These are phyloP conservation scores for Phymanthus crucifer DNA, from an alignment of 92 coral and sea anemone genomes.

Conservation along the genomic window DNA sequence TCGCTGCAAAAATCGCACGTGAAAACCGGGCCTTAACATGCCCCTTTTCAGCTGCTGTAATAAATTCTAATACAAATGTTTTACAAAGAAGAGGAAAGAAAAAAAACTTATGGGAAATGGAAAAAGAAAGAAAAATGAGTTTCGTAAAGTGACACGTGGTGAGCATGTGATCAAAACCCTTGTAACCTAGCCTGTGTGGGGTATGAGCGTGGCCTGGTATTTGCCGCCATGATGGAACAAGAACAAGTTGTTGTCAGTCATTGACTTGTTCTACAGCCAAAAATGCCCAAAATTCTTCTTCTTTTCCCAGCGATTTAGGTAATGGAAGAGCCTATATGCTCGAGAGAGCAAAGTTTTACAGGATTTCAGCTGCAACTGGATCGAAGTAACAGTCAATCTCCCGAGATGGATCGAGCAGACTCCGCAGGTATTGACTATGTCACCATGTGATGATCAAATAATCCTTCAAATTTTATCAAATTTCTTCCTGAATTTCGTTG, in stretches of 20 bases:
- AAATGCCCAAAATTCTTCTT: constrained; percentile 20
- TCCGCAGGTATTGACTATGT: constrained; percentile 33
- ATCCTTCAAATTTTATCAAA: not conserved
- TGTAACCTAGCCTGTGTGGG: constrained; percentile 13
- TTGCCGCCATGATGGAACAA: constrained; percentile 14
- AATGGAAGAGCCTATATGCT: constrained; percentile 74
- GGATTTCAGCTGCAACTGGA: constrained; percentile 78
- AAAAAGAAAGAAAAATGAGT: too few relatives aligned
- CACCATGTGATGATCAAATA: not conserved
- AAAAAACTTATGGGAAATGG: not conserved
- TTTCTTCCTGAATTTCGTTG: not conserved
- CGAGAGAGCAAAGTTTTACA: constrained; percentile 50
- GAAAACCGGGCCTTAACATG: too few relatives aligned
- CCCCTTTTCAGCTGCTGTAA: too few relatives aligned
- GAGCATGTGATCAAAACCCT: not conserved
- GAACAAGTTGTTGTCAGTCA: not conserved
- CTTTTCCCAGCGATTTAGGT: constrained; percentile 13
- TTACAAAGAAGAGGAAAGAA: not conserved
- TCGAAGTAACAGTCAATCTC: constrained; percentile 62
- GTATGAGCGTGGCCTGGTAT: not conserved
- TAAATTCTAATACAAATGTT: too few relatives aligned
- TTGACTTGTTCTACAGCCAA: not conserved
- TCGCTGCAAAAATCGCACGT: too few relatives aligned
- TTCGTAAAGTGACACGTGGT: not conserved
- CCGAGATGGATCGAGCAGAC: constrained; percentile 46